A percentile compares a stretch with the other conserved stretches of the same genome.
Conservation (phyloP, 2,113 vertebrate species). For the Chaetops frenatus region DNA sequence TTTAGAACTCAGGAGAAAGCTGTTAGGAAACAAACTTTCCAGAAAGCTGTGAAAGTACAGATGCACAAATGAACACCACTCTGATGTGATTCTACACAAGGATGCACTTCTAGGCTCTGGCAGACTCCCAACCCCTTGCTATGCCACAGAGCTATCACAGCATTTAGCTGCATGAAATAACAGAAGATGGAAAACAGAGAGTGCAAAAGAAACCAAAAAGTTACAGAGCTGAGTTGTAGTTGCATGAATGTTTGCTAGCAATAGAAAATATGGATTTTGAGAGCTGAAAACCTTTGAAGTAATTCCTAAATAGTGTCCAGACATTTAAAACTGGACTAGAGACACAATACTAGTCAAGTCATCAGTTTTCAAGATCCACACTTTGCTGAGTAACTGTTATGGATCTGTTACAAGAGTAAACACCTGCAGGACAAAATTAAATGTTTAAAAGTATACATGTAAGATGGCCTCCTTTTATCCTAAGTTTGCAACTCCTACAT, state of each 20-base stretch:
- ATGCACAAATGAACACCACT: background rate
- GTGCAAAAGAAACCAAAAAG: background rate
- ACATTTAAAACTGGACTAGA: background rate
- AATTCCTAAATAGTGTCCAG: background rate
- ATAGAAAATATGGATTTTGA: background rate
- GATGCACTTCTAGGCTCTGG: background rate
- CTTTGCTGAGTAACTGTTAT: background rate
- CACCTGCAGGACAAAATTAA: background rate
- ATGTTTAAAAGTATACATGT: background rate
- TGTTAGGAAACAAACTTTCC: background rate
- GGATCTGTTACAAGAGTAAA: background rate
- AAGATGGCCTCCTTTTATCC: background rate
- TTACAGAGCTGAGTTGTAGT: background rate
- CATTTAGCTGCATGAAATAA: background rate
- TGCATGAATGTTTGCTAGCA: background rate
- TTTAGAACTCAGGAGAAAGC: background rate
- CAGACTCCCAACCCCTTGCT: background rate
- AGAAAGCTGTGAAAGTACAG: background rate
- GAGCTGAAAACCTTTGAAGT: background rate
- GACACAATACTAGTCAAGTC: background rate
- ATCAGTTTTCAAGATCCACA: background rate
- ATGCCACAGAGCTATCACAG: background rate
- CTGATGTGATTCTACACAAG: background rate
- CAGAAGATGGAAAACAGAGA: background rate
- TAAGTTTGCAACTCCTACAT: background rate